Evolutionary conservation across 2,113 vertebrate genomes (phyloP).

Genomic region (Chaetodon auriga): DNA sequence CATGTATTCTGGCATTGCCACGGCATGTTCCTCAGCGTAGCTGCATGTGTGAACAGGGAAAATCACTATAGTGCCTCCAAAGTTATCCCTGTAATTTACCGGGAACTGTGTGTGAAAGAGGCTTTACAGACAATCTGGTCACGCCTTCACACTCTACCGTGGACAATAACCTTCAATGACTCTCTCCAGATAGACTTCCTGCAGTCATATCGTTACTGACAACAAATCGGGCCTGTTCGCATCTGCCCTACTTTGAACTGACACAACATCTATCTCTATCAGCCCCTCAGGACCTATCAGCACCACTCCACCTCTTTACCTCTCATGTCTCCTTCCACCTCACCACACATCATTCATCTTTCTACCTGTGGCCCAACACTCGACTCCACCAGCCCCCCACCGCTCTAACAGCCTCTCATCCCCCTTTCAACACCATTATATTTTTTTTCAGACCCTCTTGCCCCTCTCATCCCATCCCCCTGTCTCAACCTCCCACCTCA

Average conservation of each 20-base stretch:
- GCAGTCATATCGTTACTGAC: constrained; percentile 46
- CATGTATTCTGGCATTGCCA: no score
- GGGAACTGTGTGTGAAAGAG: no score
- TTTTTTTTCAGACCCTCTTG: constrained; percentile 40
- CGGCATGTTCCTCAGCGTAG: no score
- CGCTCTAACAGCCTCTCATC: constrained; percentile 77
- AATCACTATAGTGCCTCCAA: no score
- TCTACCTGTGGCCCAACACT: constrained; percentile 74
- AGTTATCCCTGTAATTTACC: no score
- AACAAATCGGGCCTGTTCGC: constrained; percentile 50
- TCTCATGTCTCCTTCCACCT: constrained; percentile 65
- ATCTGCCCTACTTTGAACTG: constrained; percentile 66
- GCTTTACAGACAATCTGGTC: constrained; percentile 7
- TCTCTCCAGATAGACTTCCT: constrained; percentile 24
- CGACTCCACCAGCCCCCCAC: constrained; percentile 54
- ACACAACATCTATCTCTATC: constrained; percentile 71
- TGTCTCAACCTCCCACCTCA: constrained; percentile 65
- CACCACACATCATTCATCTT: constrained; percentile 69
- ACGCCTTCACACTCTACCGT: neutral
- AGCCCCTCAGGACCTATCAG: constrained; percentile 67
- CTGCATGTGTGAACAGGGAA: no score
- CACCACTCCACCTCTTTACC: constrained; percentile 60
- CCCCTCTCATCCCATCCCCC: constrained; percentile 48
- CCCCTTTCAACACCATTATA: constrained; percentile 71
- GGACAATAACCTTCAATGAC: neutral